Evolutionary conservation across 2,888 invertebrate genomes (phyloP).

Genomic region (Drosophila ezoana): DNA sequence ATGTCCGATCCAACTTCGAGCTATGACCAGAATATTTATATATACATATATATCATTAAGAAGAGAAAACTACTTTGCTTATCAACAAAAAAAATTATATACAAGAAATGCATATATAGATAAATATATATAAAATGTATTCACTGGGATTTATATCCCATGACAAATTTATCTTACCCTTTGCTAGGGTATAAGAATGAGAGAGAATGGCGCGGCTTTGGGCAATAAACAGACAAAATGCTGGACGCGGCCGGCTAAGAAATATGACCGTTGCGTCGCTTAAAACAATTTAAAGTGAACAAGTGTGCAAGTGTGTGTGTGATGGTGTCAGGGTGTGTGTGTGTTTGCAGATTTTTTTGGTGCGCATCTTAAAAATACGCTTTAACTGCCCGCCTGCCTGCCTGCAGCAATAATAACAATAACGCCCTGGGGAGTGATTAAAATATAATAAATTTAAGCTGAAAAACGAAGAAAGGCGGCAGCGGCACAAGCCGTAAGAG

Average conservation of each 20-base stretch:
- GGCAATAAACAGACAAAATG: slow-evolving; percentile 58
- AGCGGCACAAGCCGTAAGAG: slow-evolving; percentile 67
- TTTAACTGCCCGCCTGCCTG: slow-evolving; percentile 65
- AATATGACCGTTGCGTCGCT: slow-evolving; percentile 66
- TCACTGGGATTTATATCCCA: too few relatives aligned
- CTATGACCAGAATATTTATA: too few relatives aligned
- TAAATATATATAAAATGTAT: too few relatives aligned
- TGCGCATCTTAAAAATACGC: slow-evolving; percentile 62
- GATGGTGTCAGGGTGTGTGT: slow-evolving; percentile 10
- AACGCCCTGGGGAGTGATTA: slow-evolving; percentile 83
- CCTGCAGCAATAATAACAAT: slow-evolving; percentile 62
- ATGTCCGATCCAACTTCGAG: too few relatives aligned
- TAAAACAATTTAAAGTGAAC: slow-evolving; percentile 75
- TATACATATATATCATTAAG: too few relatives aligned
- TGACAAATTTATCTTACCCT: slow-evolving; percentile 9
- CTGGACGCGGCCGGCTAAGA: slow-evolving; percentile 49
- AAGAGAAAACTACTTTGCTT: too few relatives aligned
- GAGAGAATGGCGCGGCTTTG: slow-evolving; percentile 15
- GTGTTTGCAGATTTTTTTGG: slow-evolving; percentile 31
- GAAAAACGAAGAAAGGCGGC: slow-evolving; percentile 61
- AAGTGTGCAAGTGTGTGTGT: slow-evolving; percentile 21
- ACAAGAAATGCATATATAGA: too few relatives aligned
- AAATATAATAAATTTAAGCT: slow-evolving; percentile 84
- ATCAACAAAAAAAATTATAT: too few relatives aligned
- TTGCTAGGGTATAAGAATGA: not conserved